A percentile compares a stretch with the other conserved stretches of the same genome.
Conservation (phyloP, 2,113 vertebrate species). For the Cephalopterus ornatus region DNA sequence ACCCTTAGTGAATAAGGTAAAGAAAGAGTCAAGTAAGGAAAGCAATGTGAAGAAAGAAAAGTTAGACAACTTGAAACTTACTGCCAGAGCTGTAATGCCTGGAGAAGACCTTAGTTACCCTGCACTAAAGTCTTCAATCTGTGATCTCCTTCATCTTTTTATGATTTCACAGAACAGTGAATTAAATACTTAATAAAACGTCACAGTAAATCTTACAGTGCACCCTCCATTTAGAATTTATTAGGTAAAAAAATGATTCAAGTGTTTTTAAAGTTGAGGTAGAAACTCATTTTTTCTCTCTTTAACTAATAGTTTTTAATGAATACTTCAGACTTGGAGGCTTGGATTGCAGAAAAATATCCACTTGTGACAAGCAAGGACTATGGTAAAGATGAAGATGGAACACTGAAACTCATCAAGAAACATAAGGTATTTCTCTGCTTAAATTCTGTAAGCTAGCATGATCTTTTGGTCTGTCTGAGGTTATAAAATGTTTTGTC, state of each 20-base stretch:
- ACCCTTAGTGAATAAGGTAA: not conserved
- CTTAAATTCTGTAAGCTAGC: not conserved
- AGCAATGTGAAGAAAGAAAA: not conserved
- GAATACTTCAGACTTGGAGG: conserved; percentile 82
- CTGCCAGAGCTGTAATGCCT: not conserved
- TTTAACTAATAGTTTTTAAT: conserved; percentile 76
- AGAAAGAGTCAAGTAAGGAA: not conserved
- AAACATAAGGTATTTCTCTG: conserved; percentile 81
- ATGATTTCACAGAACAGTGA: not conserved
- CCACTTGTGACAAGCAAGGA: conserved; percentile 77
- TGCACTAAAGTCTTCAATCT: not conserved
- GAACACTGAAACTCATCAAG: conserved; percentile 77
- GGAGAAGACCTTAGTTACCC: not conserved
- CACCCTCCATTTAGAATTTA: not conserved
- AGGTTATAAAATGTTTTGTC: not conserved
- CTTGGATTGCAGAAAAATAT: conserved; percentile 76
- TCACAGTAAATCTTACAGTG: not conserved
- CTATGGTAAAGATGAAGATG: conserved; percentile 76
- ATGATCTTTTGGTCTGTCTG: not conserved
- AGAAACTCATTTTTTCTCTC: not conserved
- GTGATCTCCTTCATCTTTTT: not conserved
- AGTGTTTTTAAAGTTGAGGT: not conserved
- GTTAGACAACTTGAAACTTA: not conserved
- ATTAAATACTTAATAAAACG: not conserved
- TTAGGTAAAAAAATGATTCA: not conserved